Base-by-base conservation (phyloP, 2,888 invertebrate species). In the Alloscopus bannaensis region DNA sequence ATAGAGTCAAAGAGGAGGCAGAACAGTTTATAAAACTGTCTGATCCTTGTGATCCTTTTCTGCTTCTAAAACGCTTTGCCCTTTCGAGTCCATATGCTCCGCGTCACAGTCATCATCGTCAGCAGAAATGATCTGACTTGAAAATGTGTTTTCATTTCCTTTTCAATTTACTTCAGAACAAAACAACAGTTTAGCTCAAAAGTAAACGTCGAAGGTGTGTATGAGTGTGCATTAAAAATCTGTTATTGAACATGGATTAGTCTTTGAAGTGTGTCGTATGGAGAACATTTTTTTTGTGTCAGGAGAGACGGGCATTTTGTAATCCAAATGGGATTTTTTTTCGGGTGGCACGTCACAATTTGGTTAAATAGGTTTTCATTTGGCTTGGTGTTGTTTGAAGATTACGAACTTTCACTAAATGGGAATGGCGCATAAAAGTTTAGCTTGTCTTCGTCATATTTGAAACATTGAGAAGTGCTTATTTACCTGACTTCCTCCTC, bases 101-200 rank as follows among this genome's bases (percentile, higher is more conserved):
- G 29, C 69, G 69, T 68, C 76, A 77, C 45, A 77, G 69, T 77
- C 76, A 77, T 76, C 68, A 52, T 69, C 69, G 22, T 64, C 62
- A 62, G 68, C 66, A 31, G 55, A 52, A 55, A 42, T 42, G 42
- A 62, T 60, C 20, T 42, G 8, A 47, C 47, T 65, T 20, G 16
- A 76, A 71, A 71, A 65, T 60, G 47, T 55, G 60, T 29, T 50
- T 64, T 42, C 68, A 71, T 68, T 72, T 79, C 60, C 60, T 66
- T 65, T 71, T 66, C 57, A 66, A 72, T 72, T 55, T 55, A 57
- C 40, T 65, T 72, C 24, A 42, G 29, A 20, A n/a, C 52, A 45
- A 16, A 45, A 6, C 6, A 6, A 36, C 36, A 36, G 36, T 36
- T 36, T 13, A 36, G 36, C 6, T 6, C 36, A 36, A 13, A 13